phyloP scores from a whole-genome alignment of 2,113 vertebrate genomes.

The Halcyon malimbica region DNA sequence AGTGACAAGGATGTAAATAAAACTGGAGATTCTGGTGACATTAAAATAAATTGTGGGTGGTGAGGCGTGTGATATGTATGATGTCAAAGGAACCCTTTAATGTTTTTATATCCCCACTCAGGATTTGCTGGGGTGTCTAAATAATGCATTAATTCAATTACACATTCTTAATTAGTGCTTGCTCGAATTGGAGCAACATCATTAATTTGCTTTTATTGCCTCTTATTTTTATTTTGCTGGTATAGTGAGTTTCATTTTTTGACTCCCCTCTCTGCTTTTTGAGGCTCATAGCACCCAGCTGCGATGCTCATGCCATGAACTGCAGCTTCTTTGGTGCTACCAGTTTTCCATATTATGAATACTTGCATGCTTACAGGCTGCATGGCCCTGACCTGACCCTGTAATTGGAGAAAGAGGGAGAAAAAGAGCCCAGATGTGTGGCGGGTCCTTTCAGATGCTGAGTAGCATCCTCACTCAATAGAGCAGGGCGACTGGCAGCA shows the following conservation, averaged over 20 bases:
- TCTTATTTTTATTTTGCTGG: slow-evolving; percentile 8
- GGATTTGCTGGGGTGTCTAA: neutral
- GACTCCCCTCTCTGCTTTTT: neutral
- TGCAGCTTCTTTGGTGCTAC: neutral
- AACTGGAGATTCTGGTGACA: neutral
- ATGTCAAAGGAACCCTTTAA: neutral
- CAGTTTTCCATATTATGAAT: neutral
- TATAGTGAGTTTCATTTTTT: neutral
- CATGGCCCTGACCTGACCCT: neutral
- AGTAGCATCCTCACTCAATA: neutral
- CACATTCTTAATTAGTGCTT: slow-evolving; percentile 49
- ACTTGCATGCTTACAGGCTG: neutral
- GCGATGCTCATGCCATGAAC: neutral
- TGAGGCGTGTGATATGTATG: neutral
- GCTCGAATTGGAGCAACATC: neutral
- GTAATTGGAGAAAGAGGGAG: neutral
- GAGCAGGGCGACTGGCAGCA: neutral
- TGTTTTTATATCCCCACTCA: neutral
- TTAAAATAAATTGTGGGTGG: neutral
- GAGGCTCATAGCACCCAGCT: neutral
- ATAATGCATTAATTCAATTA: slow-evolving; percentile 57
- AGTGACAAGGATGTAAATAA: slow-evolving; percentile 1
- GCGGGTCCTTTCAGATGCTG: neutral
- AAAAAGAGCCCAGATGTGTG: neutral
- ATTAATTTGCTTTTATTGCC: slow-evolving; percentile 30